Percentiles rank a stretch among this genome's conserved stretches.
Conservation (phyloP, 2,888 invertebrate genomes). For the Pristionchus mayeri region DNA sequence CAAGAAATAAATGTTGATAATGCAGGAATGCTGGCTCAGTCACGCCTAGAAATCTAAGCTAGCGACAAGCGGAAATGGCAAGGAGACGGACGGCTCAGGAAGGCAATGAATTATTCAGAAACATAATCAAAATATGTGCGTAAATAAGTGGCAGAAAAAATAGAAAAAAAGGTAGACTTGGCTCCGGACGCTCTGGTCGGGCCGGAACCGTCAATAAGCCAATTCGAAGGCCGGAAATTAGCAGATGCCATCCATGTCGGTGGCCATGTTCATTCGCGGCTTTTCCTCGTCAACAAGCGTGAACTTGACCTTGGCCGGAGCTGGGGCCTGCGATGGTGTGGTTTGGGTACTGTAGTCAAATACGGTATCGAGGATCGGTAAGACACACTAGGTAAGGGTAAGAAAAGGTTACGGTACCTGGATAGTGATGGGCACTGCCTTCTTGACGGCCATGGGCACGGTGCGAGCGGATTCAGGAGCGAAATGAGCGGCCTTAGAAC, state of each 20-base stretch:
- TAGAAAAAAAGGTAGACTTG: no score
- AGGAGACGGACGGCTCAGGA: not conserved
- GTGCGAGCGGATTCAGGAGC: no score
- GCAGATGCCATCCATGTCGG: not conserved
- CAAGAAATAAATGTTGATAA: not conserved
- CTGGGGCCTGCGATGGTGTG: not conserved
- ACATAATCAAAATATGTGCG: not conserved
- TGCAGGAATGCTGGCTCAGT: not conserved
- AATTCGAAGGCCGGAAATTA: not conserved
- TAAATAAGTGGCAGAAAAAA: not conserved
- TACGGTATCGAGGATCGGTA: not conserved
- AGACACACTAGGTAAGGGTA: no score
- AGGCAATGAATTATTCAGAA: not conserved
- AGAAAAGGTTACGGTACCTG: not conserved
- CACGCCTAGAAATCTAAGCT: not conserved
- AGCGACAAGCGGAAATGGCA: not conserved
- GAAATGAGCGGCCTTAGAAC: no score
- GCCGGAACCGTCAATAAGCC: no score
- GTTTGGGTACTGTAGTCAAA: not conserved
- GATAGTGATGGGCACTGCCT: not conserved
- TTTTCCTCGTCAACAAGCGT: not conserved
- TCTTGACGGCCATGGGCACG: not conserved
- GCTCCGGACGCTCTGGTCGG: no score
- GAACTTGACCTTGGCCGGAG: not conserved
- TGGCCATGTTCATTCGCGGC: not conserved